Evolutionary conservation across 2,888 invertebrate species (phyloP).

Genomic region (Drosophila dives): DNA sequence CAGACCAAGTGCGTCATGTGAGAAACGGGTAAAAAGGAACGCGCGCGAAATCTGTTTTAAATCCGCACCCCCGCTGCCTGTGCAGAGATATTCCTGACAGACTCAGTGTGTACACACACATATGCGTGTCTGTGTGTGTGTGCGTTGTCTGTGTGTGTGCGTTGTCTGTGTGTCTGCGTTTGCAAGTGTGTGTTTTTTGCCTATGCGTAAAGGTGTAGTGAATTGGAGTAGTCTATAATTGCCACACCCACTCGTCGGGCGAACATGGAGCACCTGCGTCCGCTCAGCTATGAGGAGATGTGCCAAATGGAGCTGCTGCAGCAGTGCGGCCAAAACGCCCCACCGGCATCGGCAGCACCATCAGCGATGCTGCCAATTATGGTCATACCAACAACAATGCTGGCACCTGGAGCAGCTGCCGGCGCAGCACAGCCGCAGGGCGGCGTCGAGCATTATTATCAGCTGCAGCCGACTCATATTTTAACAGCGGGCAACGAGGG

Average conservation of each 20-base stretch:
- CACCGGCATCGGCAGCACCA: conserved; percentile 57
- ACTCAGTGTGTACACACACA: conserved; percentile 31
- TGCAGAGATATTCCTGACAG: conserved; percentile 29
- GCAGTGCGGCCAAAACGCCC: conserved; percentile 34
- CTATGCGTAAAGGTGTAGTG: conserved; percentile 38
- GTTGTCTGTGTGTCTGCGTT: conserved; percentile 5
- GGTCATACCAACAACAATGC: conserved; percentile 83
- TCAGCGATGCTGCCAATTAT: conserved; percentile 83
- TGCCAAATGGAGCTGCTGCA: conserved; percentile 84
- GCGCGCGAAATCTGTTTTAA: conserved; percentile 67
- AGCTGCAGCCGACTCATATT: conserved; percentile 82
- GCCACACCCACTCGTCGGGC: conserved; percentile 29
- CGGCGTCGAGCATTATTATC: conserved; percentile 76
- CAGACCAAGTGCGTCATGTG: conserved; percentile 51
- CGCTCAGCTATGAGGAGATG: conserved; percentile 83
- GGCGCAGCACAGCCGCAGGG: conserved; percentile 51
- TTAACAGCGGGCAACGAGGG: conserved; percentile 63
- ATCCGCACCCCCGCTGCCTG: conserved; percentile 34
- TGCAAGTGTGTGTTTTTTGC: conserved; percentile 13
- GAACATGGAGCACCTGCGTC: conserved; percentile 82
- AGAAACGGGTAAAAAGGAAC: conserved; percentile 54
- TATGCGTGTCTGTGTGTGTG: neutral
- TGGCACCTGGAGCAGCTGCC: conserved; percentile 64
- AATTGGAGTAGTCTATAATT: conserved; percentile 21
- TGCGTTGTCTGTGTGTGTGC: neutral